These are phyloP conservation scores for Zaprionus camerounensis DNA, from an alignment of 1,140 invertebrate genomes.

Conservation along the genomic window DNA sequence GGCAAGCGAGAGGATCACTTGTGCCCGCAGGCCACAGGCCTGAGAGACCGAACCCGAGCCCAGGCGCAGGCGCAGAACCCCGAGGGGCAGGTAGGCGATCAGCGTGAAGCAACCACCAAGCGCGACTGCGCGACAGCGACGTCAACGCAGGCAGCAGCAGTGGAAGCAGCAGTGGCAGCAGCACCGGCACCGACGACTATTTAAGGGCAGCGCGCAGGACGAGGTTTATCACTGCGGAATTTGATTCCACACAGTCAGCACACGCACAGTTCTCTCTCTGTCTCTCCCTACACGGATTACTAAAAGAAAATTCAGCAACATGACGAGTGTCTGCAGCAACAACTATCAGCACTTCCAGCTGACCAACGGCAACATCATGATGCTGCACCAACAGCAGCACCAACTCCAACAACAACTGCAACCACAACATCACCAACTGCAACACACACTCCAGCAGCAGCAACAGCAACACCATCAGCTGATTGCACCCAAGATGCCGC, in stretches of 20 bases:
- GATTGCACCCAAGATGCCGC: conserved; percentile 70
- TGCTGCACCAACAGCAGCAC: conserved; percentile 61
- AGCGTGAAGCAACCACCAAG: conserved; percentile 18
- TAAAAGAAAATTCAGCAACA: conserved; percentile 24
- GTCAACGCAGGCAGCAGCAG: conserved; percentile 6
- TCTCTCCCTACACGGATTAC: conserved; percentile 49
- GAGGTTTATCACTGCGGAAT: conserved; percentile 83
- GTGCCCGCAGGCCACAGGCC: conserved; percentile 34
- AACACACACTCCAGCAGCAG: conserved; percentile 58
- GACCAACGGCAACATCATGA: conserved; percentile 71
- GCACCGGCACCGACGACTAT: conserved; percentile 35
- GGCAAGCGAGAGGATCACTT: conserved; percentile 36
- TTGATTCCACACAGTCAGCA: conserved; percentile 81
- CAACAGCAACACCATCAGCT: conserved; percentile 75
- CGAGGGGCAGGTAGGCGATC: conserved; percentile 42
- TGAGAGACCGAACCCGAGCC: neutral
- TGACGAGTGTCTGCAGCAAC: conserved; percentile 76
- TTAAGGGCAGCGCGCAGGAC: conserved; percentile 73
- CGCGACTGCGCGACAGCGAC: conserved; percentile 21
- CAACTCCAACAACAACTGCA: conserved; percentile 42
- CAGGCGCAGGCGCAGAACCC: conserved; percentile 1
- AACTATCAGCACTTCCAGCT: conserved; percentile 75
- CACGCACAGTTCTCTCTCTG: neutral
- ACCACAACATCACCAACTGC: conserved; percentile 48
- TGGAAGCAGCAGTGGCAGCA: neutral